These are phyloP conservation scores for Spodoptera frugiperda DNA, from an alignment of 1,140 invertebrate genomes.

Conservation along the genomic window DNA sequence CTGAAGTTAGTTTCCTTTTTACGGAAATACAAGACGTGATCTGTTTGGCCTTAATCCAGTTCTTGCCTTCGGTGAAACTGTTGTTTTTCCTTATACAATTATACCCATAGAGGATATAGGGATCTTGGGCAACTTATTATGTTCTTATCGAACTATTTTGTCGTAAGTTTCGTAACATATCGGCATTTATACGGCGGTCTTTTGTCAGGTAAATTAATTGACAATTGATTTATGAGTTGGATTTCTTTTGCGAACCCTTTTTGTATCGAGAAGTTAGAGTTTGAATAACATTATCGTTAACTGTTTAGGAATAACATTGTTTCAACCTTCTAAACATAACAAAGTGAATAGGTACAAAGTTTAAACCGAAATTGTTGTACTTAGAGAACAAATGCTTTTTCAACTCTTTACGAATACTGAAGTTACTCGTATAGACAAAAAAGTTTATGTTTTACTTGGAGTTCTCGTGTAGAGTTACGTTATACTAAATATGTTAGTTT, in stretches of 20 bases:
- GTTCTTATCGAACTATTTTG: slow-evolving; percentile 30
- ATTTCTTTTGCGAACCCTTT: neutral
- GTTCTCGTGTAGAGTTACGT: no score
- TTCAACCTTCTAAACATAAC: no score
- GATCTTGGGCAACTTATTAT: slow-evolving; percentile 28
- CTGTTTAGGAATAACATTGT: no score
- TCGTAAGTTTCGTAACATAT: slow-evolving; percentile 23
- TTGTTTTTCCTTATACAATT: slow-evolving; percentile 47
- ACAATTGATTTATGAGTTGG: neutral
- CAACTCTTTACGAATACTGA: no score
- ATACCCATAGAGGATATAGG: slow-evolving; percentile 34
- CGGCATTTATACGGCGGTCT: neutral
- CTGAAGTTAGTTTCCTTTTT: slow-evolving; percentile 60
- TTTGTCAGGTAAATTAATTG: slow-evolving; percentile 13
- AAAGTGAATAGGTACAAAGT: no score
- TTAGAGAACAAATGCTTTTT: no score
- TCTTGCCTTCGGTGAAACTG: slow-evolving; percentile 45
- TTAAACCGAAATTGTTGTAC: no score
- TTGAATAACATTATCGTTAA: no score
- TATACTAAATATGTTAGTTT: no score
- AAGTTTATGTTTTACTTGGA: no score
- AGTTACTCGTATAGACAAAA: no score
- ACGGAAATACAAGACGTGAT: slow-evolving; percentile 57
- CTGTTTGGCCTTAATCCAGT: slow-evolving; percentile 63
- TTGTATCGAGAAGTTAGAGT: neutral